Evolutionary conservation across 2,888 invertebrate species (phyloP).

Genomic region (Dasysyrphus tricinctus): DNA sequence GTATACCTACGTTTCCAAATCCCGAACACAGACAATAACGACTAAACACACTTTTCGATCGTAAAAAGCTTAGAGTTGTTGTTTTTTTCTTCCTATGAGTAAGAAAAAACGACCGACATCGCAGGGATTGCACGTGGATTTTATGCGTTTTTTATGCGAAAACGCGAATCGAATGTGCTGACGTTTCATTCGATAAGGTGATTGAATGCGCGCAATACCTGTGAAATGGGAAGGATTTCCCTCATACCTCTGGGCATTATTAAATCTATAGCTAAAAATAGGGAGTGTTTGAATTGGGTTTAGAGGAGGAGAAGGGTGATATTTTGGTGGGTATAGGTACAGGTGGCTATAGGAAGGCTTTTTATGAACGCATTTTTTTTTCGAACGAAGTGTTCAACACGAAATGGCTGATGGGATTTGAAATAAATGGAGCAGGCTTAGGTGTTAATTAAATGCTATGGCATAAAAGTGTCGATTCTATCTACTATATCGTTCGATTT

Average conservation of each 20-base stretch:
- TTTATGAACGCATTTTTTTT: conserved; percentile 52
- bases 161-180: conserved; percentile 73
- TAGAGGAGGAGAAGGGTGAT: too few species aligned
- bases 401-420: conserved; percentile 55
- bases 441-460: conserved; percentile 68
- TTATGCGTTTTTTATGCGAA: conserved; percentile 71
- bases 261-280: conserved; percentile 30
- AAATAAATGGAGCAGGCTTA: conserved; percentile 38
- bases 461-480: conserved; percentile 36
- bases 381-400: conserved; percentile 65
- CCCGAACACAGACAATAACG: conserved; percentile 59
- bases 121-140: conserved; percentile 46
- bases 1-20: conserved; percentile 23
- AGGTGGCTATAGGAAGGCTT: conserved; percentile 52
- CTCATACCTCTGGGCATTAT: conserved; percentile 1
- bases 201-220: conserved; percentile 64
- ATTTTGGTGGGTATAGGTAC: conserved; percentile 27
- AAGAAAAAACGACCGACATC: not conserved
- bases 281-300: not conserved
- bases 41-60: conserved; percentile 64
- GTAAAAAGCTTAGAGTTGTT: conserved; percentile 66
- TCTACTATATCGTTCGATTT: conserved; percentile 53
- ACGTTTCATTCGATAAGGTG: conserved; percentile 73
- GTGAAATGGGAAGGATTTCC: conserved; percentile 39
- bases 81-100: not conserved